Evolutionary conservation across 2,113 vertebrate genomes (phyloP).

Genomic region (Semnopithecus entellus): DNA sequence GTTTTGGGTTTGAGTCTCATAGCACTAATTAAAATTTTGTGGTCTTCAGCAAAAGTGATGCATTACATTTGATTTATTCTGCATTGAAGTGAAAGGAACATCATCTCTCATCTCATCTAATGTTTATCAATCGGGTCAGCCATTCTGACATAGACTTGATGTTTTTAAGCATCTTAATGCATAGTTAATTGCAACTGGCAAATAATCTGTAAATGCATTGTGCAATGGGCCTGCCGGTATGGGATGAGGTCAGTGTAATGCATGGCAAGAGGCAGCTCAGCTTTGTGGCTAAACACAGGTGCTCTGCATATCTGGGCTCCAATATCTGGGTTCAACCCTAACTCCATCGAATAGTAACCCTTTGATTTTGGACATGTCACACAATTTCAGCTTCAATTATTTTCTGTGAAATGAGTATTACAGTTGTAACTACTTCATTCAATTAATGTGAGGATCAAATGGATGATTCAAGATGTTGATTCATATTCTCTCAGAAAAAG

Average conservation of each 20-base stretch:
- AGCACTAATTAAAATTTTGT: slow-evolving; percentile 37
- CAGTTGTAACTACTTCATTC: neutral
- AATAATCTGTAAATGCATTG: neutral
- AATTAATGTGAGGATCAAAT: neutral
- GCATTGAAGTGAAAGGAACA: neutral
- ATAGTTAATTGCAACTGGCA: neutral
- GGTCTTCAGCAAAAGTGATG: neutral
- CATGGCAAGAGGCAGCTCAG: neutral
- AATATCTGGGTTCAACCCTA: neutral
- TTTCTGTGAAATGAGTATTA: neutral
- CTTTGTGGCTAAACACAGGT: neutral
- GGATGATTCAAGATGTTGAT: neutral
- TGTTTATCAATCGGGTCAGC: neutral
- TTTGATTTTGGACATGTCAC: neutral
- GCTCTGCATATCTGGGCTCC: neutral
- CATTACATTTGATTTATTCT: neutral
- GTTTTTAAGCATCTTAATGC: neutral
- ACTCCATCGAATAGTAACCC: neutral
- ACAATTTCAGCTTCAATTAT: neutral
- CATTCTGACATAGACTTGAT: neutral
- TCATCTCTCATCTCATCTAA: neutral
- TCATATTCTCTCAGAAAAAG: neutral
- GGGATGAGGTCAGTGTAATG: rapidly evolving
- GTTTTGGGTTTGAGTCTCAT: neutral
- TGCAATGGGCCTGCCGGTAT: neutral